Percentiles rank a stretch among this genome's conserved stretches.
These are phyloP conservation scores for Callospermophilus lateralis DNA, from an alignment of 2,113 vertebrate species.

Conservation along the genomic window DNA sequence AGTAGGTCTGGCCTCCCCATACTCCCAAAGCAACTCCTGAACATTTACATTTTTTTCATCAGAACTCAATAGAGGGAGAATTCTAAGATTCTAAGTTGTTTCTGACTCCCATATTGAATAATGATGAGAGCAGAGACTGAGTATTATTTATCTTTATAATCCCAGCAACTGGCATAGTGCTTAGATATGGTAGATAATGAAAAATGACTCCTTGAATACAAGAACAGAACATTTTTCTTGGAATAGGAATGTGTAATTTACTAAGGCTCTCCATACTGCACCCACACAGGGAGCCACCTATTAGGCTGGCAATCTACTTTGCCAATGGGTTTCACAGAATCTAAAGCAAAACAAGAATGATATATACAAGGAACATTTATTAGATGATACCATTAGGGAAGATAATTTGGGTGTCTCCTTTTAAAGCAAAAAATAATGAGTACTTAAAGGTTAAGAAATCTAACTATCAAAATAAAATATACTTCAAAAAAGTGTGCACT, in stretches of 20 bases:
- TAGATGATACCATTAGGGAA: not conserved
- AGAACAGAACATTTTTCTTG: not conserved
- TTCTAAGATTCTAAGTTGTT: not conserved
- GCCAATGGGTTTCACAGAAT: not conserved
- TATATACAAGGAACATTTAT: not conserved
- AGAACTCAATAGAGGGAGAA: not conserved
- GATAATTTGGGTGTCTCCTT: not conserved
- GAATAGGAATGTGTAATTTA: conserved; percentile 43
- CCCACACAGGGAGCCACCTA: not conserved
- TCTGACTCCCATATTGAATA: not conserved
- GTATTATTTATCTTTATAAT: not conserved
- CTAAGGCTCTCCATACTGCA: not conserved
- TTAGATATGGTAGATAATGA: not conserved
- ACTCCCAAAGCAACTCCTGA: not conserved
- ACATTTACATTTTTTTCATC: not conserved
- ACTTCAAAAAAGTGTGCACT: not conserved
- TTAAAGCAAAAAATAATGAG: conserved; percentile 32
- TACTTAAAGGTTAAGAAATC: conserved; percentile 32
- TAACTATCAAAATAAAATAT: not conserved
- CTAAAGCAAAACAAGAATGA: conserved; percentile 36
- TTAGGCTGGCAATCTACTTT: not conserved
- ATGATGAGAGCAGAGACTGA: not conserved
- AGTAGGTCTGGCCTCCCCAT: too few relatives aligned
- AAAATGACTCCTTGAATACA: conserved; percentile 10
- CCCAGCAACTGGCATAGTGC: not conserved